Conservation (phyloP, 2,113 vertebrate species). For the Centropus bengalensis region DNA sequence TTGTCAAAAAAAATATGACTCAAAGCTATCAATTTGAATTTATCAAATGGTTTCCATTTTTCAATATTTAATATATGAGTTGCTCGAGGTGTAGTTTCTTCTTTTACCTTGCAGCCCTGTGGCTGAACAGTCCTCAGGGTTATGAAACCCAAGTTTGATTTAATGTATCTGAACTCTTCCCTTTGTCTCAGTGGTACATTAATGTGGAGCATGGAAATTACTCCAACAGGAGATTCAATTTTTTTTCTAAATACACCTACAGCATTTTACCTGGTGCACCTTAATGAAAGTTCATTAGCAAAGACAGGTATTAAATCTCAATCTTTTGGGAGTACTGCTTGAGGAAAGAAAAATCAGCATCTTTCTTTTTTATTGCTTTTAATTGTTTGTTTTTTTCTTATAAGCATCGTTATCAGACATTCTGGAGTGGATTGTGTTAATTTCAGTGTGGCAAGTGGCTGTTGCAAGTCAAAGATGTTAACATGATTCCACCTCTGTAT, state of each 20-base stretch:
- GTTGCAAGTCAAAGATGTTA: conserved; percentile 2
- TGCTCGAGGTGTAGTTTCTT: neutral
- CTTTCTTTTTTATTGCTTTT: neutral
- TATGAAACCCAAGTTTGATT: neutral
- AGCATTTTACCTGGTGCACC: neutral
- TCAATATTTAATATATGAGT: neutral
- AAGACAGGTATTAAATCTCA: neutral
- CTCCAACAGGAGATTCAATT: neutral
- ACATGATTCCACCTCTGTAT: neutral
- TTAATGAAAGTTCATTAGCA: neutral
- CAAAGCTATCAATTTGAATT: neutral
- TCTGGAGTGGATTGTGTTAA: neutral
- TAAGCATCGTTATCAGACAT: neutral
- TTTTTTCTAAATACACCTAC: neutral
- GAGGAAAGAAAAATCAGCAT: neutral
- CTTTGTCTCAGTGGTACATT: neutral
- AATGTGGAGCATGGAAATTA: neutral
- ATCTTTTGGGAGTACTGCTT: neutral
- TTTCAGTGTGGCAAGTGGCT: neutral
- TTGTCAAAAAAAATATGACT: conserved; percentile 1
- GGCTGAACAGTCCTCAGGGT: neutral
- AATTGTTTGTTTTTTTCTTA: neutral
- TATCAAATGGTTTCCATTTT: neutral
- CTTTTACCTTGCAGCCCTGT: neutral
- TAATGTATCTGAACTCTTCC: neutral